Evolutionary conservation across 2,797 vertebrate species (phyloP), one percentile per base, ranked within the genome.

Genomic region (Fundulus diaphanus): DNA sequence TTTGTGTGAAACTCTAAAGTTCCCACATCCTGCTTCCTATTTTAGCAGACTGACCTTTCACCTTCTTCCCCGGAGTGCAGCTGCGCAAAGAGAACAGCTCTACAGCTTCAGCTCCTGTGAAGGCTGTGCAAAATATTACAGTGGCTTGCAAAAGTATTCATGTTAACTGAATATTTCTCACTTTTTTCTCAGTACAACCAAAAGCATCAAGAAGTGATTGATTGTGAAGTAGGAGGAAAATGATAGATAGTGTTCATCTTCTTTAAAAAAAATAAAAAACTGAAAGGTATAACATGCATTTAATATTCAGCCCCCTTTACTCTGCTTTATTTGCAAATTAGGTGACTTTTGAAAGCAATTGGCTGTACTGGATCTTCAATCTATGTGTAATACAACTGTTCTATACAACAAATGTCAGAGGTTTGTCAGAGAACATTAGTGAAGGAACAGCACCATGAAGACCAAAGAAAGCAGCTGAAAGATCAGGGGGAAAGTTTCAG

Each of bases 31-130:
- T 77, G 76, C 61, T 78, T 67, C 79, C 42, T 82, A 59, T 86
- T 80, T 68, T 63, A 83, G 67, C 66, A 70, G n/a, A 49, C 9
- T 82, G 89, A 92, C 88, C 89, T 15, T 79, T 92, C 76, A 81
- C 82, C 86, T 83, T 42, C 24, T 35, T 81, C 85, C 77, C 79
- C 0, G 2, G 76, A 72, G 77, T 72, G 57, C 46, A 57, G 22
- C 3, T 29, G 35, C 78, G 78, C 68, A 74, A 73, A 24, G 35
- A 66, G 24, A 79, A 76, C 72, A 51, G 57, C 42, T 77, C 40
- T 46, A 20, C 42, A 4, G 37, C 29, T 9, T 12, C 42, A 70
- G 72, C 51, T 77, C 24, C 31, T n/a, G 5, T 76, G 57, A 65
- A 48, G 68, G 52, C 57, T 33, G 68, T 75, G 70, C 77, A 71